phyloP scores from a whole-genome alignment of 1,140 invertebrate genomes.

The Cecropterus lyciades region DNA sequence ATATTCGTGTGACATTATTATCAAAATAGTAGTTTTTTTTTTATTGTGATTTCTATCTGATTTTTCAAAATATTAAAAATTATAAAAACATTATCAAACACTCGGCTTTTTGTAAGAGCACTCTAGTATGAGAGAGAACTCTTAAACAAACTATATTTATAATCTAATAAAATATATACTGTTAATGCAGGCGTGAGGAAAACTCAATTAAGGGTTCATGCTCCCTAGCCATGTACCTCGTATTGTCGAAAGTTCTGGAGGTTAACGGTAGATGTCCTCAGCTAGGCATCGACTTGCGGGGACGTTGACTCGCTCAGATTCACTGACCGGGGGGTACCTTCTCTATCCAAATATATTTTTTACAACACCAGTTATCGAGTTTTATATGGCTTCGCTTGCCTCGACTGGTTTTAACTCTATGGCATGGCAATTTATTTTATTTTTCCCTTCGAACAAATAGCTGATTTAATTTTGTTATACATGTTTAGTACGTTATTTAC shows the following conservation, averaged over 20 bases:
- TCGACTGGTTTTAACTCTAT: not conserved
- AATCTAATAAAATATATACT: no score
- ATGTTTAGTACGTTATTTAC: no score
- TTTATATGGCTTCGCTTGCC: not conserved
- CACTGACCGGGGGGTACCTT: conserved; percentile 14
- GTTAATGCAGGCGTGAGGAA: conserved; percentile 4
- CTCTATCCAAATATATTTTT: conserved; percentile 33
- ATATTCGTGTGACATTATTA: no score
- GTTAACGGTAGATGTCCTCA: conserved; percentile 17
- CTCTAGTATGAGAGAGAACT: not conserved
- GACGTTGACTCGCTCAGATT: conserved; percentile 21
- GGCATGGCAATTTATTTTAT: no score
- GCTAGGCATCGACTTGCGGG: conserved; percentile 21
- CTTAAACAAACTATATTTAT: not conserved
- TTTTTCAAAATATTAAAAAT: no score
- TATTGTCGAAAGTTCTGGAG: conserved; percentile 14
- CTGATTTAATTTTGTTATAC: no score
- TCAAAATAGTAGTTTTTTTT: no score
- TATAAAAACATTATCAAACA: no score
- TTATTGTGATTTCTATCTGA: no score
- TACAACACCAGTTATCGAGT: not conserved
- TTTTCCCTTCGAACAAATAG: no score
- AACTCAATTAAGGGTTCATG: conserved; percentile 18
- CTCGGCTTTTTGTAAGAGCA: no score
- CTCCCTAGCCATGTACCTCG: not conserved